Evolutionary conservation across 2,797 vertebrate species (phyloP).

Genomic region (Salmo trutta): DNA sequence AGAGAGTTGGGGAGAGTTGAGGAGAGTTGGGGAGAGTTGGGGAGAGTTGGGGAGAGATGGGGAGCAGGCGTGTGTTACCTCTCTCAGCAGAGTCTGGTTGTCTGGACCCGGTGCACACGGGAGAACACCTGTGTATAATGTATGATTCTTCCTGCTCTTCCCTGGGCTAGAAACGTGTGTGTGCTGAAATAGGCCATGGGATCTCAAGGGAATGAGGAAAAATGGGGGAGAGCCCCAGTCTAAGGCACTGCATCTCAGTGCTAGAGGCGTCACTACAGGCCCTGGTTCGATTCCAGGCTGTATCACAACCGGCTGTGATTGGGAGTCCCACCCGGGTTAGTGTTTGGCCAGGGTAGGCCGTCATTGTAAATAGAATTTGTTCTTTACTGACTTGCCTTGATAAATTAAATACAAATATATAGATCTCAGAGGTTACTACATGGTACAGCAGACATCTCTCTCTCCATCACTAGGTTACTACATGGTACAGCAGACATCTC

Average conservation of each 20-base stretch:
- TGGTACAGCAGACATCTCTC: too few relatives aligned
- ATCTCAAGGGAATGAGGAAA: conserved; percentile 23
- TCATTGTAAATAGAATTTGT: too few relatives aligned
- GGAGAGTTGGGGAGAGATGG: neutral
- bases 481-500: too few relatives aligned
- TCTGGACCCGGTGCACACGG: neutral
- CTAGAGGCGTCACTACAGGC: too few relatives aligned
- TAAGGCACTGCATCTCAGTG: neutral
- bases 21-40: neutral
- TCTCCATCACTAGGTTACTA: too few relatives aligned
- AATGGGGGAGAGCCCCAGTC: conserved; percentile 15
- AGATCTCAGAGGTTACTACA: too few relatives aligned
- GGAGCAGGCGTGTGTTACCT: neutral
- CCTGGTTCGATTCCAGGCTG: too few relatives aligned
- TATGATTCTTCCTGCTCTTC: conserved; percentile 10
- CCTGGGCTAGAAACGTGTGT: conserved; percentile 12
- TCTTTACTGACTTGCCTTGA: too few relatives aligned
- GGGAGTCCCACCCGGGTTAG: too few relatives aligned
- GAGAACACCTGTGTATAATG: neutral
- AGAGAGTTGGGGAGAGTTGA: neutral
- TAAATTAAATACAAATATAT: too few relatives aligned
- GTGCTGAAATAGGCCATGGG: conserved; percentile 25
- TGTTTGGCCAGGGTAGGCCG: too few relatives aligned
- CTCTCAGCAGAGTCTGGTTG: neutral
- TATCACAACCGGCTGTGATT: too few relatives aligned